Evolutionary conservation across 1,140 invertebrate species (phyloP).

Genomic region (Caenorhabditis remanei): DNA sequence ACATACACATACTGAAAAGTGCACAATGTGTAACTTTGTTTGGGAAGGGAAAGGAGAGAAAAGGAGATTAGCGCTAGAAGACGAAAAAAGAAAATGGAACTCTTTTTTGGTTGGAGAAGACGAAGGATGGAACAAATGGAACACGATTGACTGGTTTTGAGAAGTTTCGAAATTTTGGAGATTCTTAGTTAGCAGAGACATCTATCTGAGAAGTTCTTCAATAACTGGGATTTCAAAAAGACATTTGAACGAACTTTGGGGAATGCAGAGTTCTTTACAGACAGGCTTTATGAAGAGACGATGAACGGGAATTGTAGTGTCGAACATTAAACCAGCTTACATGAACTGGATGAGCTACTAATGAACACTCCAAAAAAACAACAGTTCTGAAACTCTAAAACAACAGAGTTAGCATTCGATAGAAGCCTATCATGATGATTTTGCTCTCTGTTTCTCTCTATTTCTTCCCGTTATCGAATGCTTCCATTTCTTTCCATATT

Average conservation of each 20-base stretch:
- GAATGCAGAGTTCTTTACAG: no score
- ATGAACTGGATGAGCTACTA: no score
- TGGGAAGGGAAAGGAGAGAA: not conserved
- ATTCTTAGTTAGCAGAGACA: no score
- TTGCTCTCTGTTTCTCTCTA: not conserved
- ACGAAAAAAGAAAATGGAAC: not conserved
- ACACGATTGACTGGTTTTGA: not conserved
- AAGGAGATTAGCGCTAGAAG: not conserved
- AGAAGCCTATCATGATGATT: not conserved
- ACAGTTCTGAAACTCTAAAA: no score
- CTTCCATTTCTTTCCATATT: not conserved
- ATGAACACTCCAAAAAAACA: not conserved
- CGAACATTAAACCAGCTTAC: no score
- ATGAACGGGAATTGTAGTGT: no score
- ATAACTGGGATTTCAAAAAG: no score
- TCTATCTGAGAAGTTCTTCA: no score
- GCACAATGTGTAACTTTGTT: constrained; percentile 20
- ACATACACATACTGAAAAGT: constrained; percentile 4
- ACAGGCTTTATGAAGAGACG: no score
- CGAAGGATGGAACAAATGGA: not conserved
- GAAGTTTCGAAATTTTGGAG: not conserved
- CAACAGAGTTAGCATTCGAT: no score
- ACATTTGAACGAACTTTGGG: no score
- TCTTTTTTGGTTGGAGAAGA: not conserved
- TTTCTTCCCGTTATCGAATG: no score